Conservation (phyloP, 2,113 vertebrate species). For the Clinocottus analis region DNA sequence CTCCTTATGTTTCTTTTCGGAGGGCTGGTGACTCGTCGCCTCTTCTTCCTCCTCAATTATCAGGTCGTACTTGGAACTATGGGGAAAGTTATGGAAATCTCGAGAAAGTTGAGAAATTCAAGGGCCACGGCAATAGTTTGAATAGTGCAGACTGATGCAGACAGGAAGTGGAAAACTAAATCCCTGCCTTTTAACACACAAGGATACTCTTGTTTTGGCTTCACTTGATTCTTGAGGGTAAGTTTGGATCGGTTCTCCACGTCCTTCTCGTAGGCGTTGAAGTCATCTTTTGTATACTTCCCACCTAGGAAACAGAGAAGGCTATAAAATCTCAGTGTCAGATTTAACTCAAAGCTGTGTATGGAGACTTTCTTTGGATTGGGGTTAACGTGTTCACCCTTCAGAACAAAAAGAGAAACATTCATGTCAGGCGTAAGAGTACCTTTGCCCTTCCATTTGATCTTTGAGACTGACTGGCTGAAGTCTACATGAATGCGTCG, state of each 20-base stretch:
- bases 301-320: constrained; percentile 83
- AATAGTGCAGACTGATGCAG: not conserved
- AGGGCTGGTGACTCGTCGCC: constrained; percentile 73
- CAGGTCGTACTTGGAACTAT: constrained; percentile 91
- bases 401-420: constrained; percentile 1
- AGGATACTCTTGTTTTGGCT: constrained; percentile 97
- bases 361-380: not conserved
- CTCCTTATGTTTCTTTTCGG: constrained; percentile 78
- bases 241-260: constrained; percentile 87
- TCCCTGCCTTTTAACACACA: constrained; percentile 25
- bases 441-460: constrained; percentile 99
- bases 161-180: constrained; percentile 11
- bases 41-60: constrained; percentile 87
- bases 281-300: constrained; percentile 94
- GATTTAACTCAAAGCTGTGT: not conserved
- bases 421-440: not conserved
- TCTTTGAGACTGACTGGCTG: constrained; percentile 97
- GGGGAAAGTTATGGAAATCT: constrained; percentile 80
- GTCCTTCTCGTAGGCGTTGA: constrained; percentile 95
- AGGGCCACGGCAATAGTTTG: not conserved
- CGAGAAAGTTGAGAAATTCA: not conserved
- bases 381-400: not conserved
- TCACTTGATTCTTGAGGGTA: constrained; percentile 91
- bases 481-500: constrained; percentile 97
- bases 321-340: too few relatives aligned